These are phyloP conservation scores for Anneissia japonica DNA, from an alignment of 35 echinoderm and acorn worm genomes.

Conservation along the genomic window DNA sequence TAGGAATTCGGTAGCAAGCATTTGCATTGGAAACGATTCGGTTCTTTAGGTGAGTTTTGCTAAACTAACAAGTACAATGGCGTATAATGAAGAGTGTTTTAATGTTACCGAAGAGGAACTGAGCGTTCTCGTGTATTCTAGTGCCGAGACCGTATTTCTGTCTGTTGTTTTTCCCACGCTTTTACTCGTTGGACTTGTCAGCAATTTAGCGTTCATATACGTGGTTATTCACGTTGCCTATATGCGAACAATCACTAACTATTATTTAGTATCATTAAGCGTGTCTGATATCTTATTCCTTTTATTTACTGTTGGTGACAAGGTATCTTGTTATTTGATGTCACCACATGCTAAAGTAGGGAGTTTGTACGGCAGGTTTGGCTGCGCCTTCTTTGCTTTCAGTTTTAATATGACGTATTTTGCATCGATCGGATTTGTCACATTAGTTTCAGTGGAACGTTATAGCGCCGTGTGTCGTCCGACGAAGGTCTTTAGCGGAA, in stretches of 20 bases:
- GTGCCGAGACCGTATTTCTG: not conserved
- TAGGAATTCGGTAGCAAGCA: too few relatives aligned
- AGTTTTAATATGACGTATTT: not conserved
- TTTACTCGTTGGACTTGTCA: not conserved
- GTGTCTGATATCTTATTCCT: not conserved
- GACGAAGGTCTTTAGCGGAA: not conserved
- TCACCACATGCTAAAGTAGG: not conserved
- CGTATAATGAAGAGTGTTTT: not conserved
- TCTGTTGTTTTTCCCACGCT: not conserved
- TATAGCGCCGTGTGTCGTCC: constrained; percentile 30
- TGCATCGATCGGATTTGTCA: constrained; percentile 25
- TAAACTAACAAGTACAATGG: too few relatives aligned
- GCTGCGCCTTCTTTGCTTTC: not conserved
- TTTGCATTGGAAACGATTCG: too few relatives aligned
- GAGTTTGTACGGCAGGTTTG: not conserved
- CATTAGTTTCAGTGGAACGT: constrained; percentile 33
- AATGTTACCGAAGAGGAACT: not conserved
- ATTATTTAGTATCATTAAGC: not conserved
- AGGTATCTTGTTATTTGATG: not conserved
- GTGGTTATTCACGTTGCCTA: not conserved
- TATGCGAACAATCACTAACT: not conserved
- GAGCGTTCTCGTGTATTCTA: not conserved
- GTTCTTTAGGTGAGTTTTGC: too few relatives aligned
- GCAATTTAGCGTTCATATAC: not conserved
- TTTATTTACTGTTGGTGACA: not conserved